Base-by-base conservation (phyloP, 35 echinoderm and acorn worm genomes). In the Apostichopus japonicus region DNA sequence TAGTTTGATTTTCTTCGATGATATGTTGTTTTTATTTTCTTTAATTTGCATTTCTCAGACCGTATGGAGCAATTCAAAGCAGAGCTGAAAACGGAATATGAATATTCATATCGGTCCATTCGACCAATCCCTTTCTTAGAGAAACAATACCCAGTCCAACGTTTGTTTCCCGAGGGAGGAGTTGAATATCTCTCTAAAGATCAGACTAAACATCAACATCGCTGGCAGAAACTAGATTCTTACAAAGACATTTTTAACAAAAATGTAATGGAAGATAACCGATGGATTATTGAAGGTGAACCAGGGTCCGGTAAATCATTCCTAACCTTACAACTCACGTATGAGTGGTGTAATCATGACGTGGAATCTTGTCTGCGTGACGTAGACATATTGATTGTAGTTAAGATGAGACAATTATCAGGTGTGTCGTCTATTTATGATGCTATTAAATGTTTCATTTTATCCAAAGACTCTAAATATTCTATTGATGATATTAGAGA, bases 401-500 rank as follows among this genome's bases (percentile, higher is more conserved):
- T 80, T 16, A n/a, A 13, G 23, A 53, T 80, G 33, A n/a, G 78
- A 80, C 78, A 80, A 80, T 52, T 80, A 53, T 15, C 25, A 9
- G 78, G 78, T 16, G 10, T 80, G 6, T 15, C 27, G 54, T 80
- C 78, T 53, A 80, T 80, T 80, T 80, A 8, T 53, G 54, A 10
- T 0, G 78, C 78, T 10, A 80, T 80, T 80, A 80, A 80, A 14
- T 25, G 9, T 14, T 80, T 80, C 24, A 5, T 80, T 24, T 24
- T 80, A 53, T 25, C 78, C 9, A 80, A 80, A 80, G 78, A 80
- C 16, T 80, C 78, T 53, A 80, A 80, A 80, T 6, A 54, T 6
- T 53, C 19, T 6, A 53, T 16, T 53, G 54, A 53, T 19, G 78
- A 80, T 17, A 80, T 80, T 5, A 3, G 53, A 80, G 33, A 80